Evolutionary conservation across 2,888 invertebrate species (phyloP).

Genomic region (Steinernema hermaphroditum): DNA sequence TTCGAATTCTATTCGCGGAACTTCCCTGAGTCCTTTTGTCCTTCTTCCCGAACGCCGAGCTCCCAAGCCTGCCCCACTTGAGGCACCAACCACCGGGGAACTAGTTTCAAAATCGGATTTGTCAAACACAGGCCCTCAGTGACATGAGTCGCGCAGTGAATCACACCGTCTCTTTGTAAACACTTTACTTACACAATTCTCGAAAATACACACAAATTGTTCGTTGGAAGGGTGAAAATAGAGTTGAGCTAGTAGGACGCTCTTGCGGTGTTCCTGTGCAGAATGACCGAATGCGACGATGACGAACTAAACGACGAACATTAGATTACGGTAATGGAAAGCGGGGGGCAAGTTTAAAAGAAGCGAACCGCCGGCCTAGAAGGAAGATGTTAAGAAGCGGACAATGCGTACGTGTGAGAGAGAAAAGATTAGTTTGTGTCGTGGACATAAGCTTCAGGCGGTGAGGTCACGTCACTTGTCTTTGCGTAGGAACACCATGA

Average conservation of each 20-base stretch:
- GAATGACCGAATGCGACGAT: slow-evolving; percentile 35
- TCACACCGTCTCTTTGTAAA: background rate
- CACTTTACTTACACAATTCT: background rate
- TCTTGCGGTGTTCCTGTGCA: slow-evolving; percentile 39
- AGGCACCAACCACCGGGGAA: background rate
- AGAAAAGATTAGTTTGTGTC: slow-evolving; percentile 10
- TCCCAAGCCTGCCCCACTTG: too few relatives aligned
- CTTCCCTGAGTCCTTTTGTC: too few relatives aligned
- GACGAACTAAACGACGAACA: slow-evolving; percentile 32
- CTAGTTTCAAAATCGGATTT: slow-evolving; percentile 2
- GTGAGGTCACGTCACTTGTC: slow-evolving; percentile 51
- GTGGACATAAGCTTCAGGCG: slow-evolving; percentile 15
- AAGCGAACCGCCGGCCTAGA: background rate
- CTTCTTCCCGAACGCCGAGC: too few relatives aligned
- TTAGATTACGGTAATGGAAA: background rate
- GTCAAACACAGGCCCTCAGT: background rate
- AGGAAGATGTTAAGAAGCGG: background rate
- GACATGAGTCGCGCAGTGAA: background rate
- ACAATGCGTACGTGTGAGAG: background rate
- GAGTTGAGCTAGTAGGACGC: slow-evolving; percentile 30
- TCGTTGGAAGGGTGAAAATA: slow-evolving; percentile 10
- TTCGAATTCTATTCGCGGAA: too few relatives aligned
- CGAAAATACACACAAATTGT: background rate
- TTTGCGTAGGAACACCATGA: slow-evolving; percentile 56
- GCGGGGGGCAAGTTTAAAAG: background rate